Conservation (phyloP, 2,888 invertebrate genomes). For the Dynastes maya region DNA sequence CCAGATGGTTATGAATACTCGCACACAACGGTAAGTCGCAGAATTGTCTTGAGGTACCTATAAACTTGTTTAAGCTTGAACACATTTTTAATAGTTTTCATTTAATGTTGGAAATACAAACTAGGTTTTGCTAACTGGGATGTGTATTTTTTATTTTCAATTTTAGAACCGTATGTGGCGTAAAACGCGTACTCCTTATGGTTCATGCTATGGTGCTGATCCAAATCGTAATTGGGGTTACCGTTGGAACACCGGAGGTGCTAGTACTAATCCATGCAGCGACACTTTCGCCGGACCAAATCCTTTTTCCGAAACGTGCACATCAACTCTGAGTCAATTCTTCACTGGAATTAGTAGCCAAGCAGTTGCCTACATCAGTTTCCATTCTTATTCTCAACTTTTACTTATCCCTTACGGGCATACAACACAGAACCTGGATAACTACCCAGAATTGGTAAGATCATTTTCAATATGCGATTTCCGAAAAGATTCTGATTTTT, state of each 20-base stretch:
- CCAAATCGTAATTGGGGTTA: constrained; percentile 86
- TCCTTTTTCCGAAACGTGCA: constrained; percentile 83
- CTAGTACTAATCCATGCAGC: constrained; percentile 74
- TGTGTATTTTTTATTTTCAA: constrained; percentile 8
- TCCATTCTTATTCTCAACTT: constrained; percentile 84
- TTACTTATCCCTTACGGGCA: constrained; percentile 82
- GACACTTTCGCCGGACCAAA: constrained; percentile 79
- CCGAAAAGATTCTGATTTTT: neutral
- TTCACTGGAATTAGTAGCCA: constrained; percentile 66
- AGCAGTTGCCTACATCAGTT: constrained; percentile 75
- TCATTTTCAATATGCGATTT: neutral
- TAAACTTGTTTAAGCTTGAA: too few species aligned
- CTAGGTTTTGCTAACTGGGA: too few species aligned
- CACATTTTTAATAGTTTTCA: too few species aligned
- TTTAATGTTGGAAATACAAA: too few species aligned
- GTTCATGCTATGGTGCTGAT: constrained; percentile 79
- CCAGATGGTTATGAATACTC: constrained; percentile 84
- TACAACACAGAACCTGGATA: constrained; percentile 73
- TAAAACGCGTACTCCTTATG: constrained; percentile 75
- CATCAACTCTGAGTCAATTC: constrained; percentile 73
- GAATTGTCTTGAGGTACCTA: neutral
- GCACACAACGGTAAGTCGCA: constrained; percentile 74
- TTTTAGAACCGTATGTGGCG: constrained; percentile 79
- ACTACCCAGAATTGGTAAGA: constrained; percentile 75
- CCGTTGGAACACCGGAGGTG: constrained; percentile 77